These are phyloP conservation scores for Euwallacea fornicatus DNA, from an alignment of 1,140 invertebrate species.

Conservation along the genomic window DNA sequence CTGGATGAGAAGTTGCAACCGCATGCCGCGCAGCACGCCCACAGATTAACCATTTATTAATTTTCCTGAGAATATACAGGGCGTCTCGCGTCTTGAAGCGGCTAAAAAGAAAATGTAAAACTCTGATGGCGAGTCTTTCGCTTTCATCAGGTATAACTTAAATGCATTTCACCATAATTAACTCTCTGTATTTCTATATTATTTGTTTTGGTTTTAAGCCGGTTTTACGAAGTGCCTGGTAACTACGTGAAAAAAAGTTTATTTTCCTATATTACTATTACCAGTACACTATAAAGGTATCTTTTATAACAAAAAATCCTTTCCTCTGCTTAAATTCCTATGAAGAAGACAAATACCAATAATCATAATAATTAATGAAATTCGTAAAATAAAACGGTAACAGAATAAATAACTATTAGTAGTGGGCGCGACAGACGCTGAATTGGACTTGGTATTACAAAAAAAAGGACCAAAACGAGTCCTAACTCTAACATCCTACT, in stretches of 20 bases:
- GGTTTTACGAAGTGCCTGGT: not conserved
- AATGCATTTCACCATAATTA: not conserved
- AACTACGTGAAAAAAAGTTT: not conserved
- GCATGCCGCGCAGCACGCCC: not conserved
- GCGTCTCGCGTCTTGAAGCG: not conserved
- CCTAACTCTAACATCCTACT: no score
- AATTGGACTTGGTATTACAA: no score
- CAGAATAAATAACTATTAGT: no score
- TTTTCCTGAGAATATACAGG: constrained; percentile 7
- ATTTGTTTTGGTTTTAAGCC: not conserved
- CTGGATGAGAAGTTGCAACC: not conserved
- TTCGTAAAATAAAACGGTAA: no score
- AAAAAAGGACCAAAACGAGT: no score
- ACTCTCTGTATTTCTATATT: not conserved
- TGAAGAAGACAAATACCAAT: not conserved
- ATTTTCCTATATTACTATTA: not conserved
- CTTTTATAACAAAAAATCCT: no score
- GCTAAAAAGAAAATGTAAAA: not conserved
- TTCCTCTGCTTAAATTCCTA: not conserved
- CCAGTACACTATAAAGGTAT: no score
- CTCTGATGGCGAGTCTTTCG: not conserved
- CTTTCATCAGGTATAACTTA: not conserved
- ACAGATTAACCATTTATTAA: not conserved
- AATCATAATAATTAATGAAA: no score
- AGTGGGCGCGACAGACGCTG: no score